These are phyloP conservation scores for Sternarchorhynchus goeldii DNA, from an alignment of 2,797 vertebrate genomes.

Conservation along the genomic window DNA sequence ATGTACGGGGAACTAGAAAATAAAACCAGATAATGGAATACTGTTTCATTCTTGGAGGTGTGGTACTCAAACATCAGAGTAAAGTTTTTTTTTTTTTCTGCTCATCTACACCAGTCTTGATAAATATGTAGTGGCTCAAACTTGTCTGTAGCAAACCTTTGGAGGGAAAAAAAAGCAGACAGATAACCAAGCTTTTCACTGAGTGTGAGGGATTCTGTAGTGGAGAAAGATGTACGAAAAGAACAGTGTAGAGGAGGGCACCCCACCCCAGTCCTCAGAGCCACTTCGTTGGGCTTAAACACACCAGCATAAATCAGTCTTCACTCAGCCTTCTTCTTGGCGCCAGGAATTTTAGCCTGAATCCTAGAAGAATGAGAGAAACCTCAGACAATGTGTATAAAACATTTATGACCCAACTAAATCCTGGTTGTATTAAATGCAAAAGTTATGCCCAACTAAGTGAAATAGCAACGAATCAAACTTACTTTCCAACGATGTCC, in stretches of 20 bases:
- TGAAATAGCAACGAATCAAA: conserved; percentile 27
- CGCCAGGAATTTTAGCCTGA: conserved; percentile 91
- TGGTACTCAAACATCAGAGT: conserved; percentile 22
- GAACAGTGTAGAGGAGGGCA: conserved; percentile 54
- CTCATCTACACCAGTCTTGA: conserved; percentile 35
- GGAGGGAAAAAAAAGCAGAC: conserved; percentile 63
- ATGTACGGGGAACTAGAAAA: conserved; percentile 40
- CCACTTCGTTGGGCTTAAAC: neutral
- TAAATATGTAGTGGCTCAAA: conserved; percentile 48
- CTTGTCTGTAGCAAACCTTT: conserved; percentile 69
- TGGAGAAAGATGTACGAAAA: conserved; percentile 68
- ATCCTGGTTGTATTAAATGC: neutral
- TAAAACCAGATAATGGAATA: conserved; percentile 61
- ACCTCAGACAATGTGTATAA: neutral
- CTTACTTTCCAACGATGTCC: conserved; percentile 89
- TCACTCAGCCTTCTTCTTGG: conserved; percentile 94
- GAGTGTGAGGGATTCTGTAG: conserved; percentile 77
- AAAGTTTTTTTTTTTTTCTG: conserved; percentile 40
- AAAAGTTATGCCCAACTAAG: neutral
- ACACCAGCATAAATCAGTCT: conserved; percentile 51
- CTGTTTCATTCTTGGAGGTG: conserved; percentile 32
- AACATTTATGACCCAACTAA: neutral
- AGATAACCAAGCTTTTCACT: conserved; percentile 64
- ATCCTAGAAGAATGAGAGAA: conserved; percentile 72
- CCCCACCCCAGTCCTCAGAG: neutral